Evolutionary conservation across 2,113 vertebrate genomes (phyloP), one percentile per base, ranked within the genome.

Genomic region (Xenopus laevis): DNA sequence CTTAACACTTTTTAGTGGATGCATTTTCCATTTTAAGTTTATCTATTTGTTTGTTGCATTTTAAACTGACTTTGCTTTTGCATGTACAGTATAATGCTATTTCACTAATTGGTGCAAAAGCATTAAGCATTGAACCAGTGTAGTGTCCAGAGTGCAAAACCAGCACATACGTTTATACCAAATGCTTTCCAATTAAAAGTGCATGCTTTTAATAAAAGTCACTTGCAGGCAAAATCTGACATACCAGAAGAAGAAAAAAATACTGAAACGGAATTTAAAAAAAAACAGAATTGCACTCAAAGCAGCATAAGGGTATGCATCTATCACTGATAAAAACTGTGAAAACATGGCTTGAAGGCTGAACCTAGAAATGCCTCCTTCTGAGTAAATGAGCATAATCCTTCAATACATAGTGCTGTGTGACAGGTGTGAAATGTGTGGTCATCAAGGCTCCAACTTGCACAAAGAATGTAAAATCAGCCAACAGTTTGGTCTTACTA

Each of bases 361-460:
- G 79, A 83, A 62, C 78, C 77, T 68, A 74, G 79, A 87, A 85
- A 84, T 71, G 1, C 18, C 85, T 82, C 77, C 2, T 79, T 52
- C 30, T 79, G 78, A 82, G 83, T 85, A 88, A 89, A 87, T 0
- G 57, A 50, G 77, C 78, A 57, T 82, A 87, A 87, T 85, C 87
- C 78, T 78, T 86, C 81, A 85, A 83, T 79, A 78, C 20, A 81
- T 46, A 79, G 78, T 72, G 74, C 79, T 65, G 20, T 67, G 60
- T 81, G 78, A 82, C 78, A 82, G 79, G 57, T 59, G 71, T 59
- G 64, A 74, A 86, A 85, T 13, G 5, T 50, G 12, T 23, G 18
- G 18, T 27, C 40, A 21, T 23, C 13, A 33, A 74, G 64, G 44
- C 57, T 40, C 55, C 1, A 55, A 44, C 4, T 33, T 61, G 47